Evolutionary conservation across 35 echinoderm and acorn worm genomes (phyloP), one percentile per base, ranked within the genome.

Genomic region (Amphiura filiformis): DNA sequence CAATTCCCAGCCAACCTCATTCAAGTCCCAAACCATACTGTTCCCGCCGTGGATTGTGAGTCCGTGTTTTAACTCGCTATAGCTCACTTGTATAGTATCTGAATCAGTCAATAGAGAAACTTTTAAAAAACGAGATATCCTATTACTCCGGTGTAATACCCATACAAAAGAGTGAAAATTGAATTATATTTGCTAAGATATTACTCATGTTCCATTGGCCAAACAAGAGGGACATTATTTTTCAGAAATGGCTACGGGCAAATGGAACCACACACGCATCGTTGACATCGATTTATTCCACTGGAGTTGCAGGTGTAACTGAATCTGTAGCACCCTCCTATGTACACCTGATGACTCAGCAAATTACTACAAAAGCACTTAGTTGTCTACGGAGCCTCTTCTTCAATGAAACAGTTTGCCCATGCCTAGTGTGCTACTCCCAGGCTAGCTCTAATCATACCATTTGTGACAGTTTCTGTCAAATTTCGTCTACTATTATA

Each of bases 241-340:
- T 18, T 1, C 61, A 30, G 28, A 30, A 70, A 26, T 70, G 9
- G 17, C 28, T 26, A 18, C 3, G 61, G 61, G 17, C 15, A 30
- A 70, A 11, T 26, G 15, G 11, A 23, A 70, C 15, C 17, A 70
- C 15, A 23, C 61, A 70, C 61, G 61, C 61, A 70, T 70, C 61
- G 26, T 70, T 70, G 61, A 70, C 61, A 70, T 70, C 61, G 61
- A 70, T 70, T 70, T 70, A 70, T 70, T 70, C 61, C 61, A 70
- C 3, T 70, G 61, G 61, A 70, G 61, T 2, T n/a, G 61, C 61
- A 70, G 61, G 61, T 70, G 61, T 70, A 70, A 70, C 61, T 26
- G 4, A 70, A 70, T 70, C 61, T 23, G 11, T 30, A 11, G 61
- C 26, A 70, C 61, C 61, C 61, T 26, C 28, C 61, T 70, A 2